Conservation (phyloP, 2,888 invertebrate genomes). For the Phortica magna region DNA sequence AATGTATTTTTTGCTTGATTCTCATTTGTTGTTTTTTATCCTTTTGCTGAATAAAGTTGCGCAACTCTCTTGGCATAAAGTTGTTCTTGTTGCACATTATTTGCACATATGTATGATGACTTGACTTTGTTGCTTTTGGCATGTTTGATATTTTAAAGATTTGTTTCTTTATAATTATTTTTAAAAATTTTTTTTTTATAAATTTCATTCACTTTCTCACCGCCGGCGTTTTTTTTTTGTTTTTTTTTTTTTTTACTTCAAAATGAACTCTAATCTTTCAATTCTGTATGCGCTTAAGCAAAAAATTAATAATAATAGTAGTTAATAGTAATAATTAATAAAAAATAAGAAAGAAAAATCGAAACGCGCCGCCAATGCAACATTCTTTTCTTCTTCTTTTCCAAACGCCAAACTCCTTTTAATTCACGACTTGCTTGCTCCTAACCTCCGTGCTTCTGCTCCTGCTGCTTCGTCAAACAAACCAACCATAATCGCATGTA, state of each 20-base stretch:
- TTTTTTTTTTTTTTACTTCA: conserved; percentile 38
- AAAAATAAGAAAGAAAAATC: no score
- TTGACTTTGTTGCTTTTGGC: conserved; percentile 26
- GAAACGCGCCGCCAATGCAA: no score
- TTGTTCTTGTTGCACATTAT: no score
- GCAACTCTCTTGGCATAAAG: neutral
- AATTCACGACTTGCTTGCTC: neutral
- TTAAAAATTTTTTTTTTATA: conserved; percentile 47
- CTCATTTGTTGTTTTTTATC: conserved; percentile 2
- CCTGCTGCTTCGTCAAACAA: neutral
- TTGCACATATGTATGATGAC: no score
- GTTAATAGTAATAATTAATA: no score
- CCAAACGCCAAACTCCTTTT: no score
- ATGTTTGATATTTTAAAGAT: conserved; percentile 27
- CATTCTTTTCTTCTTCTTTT: no score
- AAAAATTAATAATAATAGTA: no score
- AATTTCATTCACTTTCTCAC: conserved; percentile 39
- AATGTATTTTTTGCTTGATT: conserved; percentile 7
- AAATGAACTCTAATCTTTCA: neutral
- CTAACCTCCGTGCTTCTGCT: neutral
- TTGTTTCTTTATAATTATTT: conserved; percentile 47
- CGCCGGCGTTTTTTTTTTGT: conserved; percentile 42
- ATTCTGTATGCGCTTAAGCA: no score
- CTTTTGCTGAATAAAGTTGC: neutral
- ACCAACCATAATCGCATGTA: neutral